A percentile compares a stretch with the other conserved stretches of the same genome.
Evolutionary conservation across 1,140 invertebrate species (phyloP).

Genomic region (Tribolium madens): DNA sequence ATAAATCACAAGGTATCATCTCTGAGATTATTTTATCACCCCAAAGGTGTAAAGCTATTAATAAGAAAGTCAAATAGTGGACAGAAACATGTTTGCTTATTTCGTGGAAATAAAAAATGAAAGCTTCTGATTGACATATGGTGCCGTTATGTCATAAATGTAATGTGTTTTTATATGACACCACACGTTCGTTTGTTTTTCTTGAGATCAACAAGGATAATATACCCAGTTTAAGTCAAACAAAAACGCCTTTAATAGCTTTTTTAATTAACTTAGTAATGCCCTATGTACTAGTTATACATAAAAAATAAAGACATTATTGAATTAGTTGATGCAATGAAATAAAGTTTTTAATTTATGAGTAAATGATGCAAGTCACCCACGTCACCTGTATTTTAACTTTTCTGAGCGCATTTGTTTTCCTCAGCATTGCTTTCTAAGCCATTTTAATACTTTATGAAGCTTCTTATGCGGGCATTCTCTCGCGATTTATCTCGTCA

Average conservation of each 20-base stretch:
- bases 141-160: constrained; percentile 9
- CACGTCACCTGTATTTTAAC: not conserved
- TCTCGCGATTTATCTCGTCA: not conserved
- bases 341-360: too few species aligned
- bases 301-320: too few species aligned
- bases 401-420: not conserved
- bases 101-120: not conserved
- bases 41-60: constrained; percentile 11
- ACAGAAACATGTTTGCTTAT: not conserved
- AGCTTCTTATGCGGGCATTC: not conserved
- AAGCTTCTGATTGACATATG: constrained; percentile 13
- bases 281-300: too few species aligned
- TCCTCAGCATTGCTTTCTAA: not conserved
- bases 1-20: constrained; percentile 8
- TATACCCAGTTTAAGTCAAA: not conserved
- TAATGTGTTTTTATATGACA: not conserved
- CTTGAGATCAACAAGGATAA: not conserved
- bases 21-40: constrained; percentile 12
- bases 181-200: not conserved
- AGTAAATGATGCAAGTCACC: too few species aligned
- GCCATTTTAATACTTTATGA: not conserved
- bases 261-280: too few species aligned
- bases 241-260: too few species aligned
- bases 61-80: not conserved
- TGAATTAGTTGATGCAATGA: too few species aligned